Evolutionary conservation across 2,797 vertebrate species (phyloP).

Genomic region (Acrossocheilus fasciatus): DNA sequence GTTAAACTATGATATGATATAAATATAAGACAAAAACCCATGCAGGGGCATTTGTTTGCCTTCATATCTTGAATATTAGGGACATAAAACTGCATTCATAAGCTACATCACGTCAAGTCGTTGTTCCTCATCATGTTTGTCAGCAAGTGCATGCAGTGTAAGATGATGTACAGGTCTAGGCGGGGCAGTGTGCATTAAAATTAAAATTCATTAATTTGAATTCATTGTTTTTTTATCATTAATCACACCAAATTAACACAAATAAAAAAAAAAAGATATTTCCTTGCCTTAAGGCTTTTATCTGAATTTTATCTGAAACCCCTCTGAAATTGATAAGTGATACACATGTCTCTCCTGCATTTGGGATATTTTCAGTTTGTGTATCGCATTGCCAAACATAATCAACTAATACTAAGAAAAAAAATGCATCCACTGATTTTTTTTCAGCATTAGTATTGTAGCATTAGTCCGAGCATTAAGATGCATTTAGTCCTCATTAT

Average conservation of each 20-base stretch:
- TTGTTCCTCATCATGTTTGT: background rate
- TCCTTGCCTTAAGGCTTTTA: background rate
- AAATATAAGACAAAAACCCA: background rate
- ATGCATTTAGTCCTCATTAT: background rate
- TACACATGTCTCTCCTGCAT: background rate
- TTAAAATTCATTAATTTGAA: background rate
- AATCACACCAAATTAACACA: background rate
- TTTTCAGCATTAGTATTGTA: background rate
- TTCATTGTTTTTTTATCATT: background rate
- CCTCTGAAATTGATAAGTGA: background rate
- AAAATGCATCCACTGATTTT: background rate
- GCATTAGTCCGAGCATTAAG: background rate
- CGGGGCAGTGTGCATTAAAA: background rate
- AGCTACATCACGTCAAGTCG: background rate
- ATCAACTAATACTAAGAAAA: background rate
- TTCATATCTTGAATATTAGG: background rate
- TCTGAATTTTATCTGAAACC: background rate
- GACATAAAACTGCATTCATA: background rate
- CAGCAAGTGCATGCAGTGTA: background rate
- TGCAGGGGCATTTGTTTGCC: background rate
- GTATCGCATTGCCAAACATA: too few species aligned
- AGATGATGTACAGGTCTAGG: background rate
- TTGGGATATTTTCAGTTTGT: background rate
- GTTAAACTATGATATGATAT: background rate
- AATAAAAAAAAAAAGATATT: background rate